Conservation (phyloP, 2,113 vertebrate genomes). For the Thamnaconus septentrionalis region DNA sequence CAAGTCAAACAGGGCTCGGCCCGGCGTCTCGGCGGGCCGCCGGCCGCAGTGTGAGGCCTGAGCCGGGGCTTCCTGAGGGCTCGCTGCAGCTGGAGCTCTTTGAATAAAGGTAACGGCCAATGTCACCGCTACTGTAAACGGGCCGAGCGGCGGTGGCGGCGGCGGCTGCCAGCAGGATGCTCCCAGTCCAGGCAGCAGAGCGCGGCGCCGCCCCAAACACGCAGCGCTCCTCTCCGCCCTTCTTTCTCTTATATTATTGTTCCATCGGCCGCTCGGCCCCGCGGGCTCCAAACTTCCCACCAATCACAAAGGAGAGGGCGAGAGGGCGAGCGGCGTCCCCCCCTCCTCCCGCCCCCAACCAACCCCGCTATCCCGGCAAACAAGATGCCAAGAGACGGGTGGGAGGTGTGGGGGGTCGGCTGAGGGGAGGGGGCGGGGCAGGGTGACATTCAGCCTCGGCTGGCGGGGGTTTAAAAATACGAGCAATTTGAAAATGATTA, state of each 20-base stretch:
- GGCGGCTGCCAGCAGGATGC: slow-evolving; percentile 82
- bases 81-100: slow-evolving; percentile 88
- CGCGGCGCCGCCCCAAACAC: slow-evolving; percentile 66
- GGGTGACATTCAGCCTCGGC: slow-evolving; percentile 63
- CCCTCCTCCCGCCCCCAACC: slow-evolving; percentile 37
- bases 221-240: slow-evolving; percentile 43
- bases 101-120: slow-evolving; percentile 88
- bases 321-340: slow-evolving; percentile 48
- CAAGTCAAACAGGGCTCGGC: slow-evolving; percentile 92
- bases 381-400: slow-evolving; percentile 70
- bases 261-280: slow-evolving; percentile 6
- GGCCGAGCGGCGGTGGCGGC: slow-evolving; percentile 49
- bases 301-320: slow-evolving; percentile 64
- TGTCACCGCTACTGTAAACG: slow-evolving; percentile 94
- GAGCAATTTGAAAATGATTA: slow-evolving; percentile 75
- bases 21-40: slow-evolving; percentile 82
- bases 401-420: no score
- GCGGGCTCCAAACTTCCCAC: slow-evolving; percentile 63
- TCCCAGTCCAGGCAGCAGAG: slow-evolving; percentile 79
- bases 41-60: slow-evolving; percentile 84
- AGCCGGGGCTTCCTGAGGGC: slow-evolving; percentile 91
- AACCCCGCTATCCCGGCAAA: slow-evolving; percentile 54
- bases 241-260: background rate
- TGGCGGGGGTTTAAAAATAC: slow-evolving; percentile 60
- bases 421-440: no score